A percentile compares a stretch with the other conserved stretches of the same genome.
Evolutionary conservation across 2,888 invertebrate species (phyloP).

Genomic region (Atherix ibis): DNA sequence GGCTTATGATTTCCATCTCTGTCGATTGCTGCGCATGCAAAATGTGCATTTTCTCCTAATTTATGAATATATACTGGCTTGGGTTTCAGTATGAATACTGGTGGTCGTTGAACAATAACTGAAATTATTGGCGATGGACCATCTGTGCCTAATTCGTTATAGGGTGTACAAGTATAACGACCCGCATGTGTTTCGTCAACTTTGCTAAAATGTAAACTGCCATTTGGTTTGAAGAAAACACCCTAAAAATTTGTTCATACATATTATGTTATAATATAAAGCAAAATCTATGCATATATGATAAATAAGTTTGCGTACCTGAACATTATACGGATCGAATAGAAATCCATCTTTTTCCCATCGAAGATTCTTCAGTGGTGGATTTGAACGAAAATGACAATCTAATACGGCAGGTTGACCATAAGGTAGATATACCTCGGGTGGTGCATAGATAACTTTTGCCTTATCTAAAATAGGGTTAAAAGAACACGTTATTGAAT

Average conservation of each 20-base stretch:
- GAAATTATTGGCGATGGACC: slow-evolving; percentile 72
- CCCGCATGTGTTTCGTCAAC: slow-evolving; percentile 78
- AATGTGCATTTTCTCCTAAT: slow-evolving; percentile 59
- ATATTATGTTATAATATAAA: not conserved
- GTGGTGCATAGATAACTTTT: slow-evolving; percentile 74
- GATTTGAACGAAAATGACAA: slow-evolving; percentile 86
- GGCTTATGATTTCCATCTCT: slow-evolving; percentile 50
- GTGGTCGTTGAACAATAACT: slow-evolving; percentile 72
- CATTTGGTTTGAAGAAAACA: slow-evolving; percentile 70
- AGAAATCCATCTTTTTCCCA: slow-evolving; percentile 91
- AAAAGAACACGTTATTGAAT: not conserved
- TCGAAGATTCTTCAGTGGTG: slow-evolving; percentile 70
- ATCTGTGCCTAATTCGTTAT: slow-evolving; percentile 73
- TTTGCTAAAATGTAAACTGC: slow-evolving; percentile 66
- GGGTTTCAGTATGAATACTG: slow-evolving; percentile 65
- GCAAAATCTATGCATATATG: not conserved
- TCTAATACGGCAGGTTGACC: slow-evolving; percentile 71
- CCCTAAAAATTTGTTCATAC: slow-evolving; percentile 34
- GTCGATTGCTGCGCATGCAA: slow-evolving; percentile 67
- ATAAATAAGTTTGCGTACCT: slow-evolving; percentile 25
- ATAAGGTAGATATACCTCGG: slow-evolving; percentile 67
- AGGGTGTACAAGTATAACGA: slow-evolving; percentile 80
- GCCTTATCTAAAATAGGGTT: slow-evolving; percentile 59
- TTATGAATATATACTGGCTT: slow-evolving; percentile 71
- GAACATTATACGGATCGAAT: slow-evolving; percentile 79